Evolutionary conservation across 2,888 invertebrate species (phyloP).

Genomic region (Phrixothrix hirtus): DNA sequence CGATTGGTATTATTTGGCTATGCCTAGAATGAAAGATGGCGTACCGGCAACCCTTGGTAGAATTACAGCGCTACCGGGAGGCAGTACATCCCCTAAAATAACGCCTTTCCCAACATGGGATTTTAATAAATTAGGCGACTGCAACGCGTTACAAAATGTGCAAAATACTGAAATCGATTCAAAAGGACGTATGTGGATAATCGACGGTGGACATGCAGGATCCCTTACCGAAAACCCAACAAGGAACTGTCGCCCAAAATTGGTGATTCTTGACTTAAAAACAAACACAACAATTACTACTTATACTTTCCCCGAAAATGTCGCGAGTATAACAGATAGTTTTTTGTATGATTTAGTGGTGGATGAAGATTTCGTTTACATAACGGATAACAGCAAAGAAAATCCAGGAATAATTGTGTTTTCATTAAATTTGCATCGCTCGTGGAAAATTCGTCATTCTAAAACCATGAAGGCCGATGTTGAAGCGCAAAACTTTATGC

Average conservation of each 20-base stretch:
- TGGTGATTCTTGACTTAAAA: slow-evolving; percentile 70
- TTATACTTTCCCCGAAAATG: slow-evolving; percentile 65
- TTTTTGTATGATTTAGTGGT: slow-evolving; percentile 75
- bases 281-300: slow-evolving; percentile 60
- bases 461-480: slow-evolving; percentile 66
- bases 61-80: slow-evolving; percentile 57
- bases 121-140: slow-evolving; percentile 68
- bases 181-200: slow-evolving; percentile 69
- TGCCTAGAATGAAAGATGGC: slow-evolving; percentile 71
- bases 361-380: slow-evolving; percentile 73
- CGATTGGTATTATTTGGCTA: slow-evolving; percentile 67
- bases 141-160: slow-evolving; percentile 72
- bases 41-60: slow-evolving; percentile 72
- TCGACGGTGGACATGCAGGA: slow-evolving; percentile 69
- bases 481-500: slow-evolving; percentile 63
- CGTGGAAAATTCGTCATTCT: slow-evolving; percentile 72
- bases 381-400: slow-evolving; percentile 69
- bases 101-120: slow-evolving; percentile 74
- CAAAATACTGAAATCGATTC: slow-evolving; percentile 75
- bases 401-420: slow-evolving; percentile 74
- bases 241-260: slow-evolving; percentile 67
- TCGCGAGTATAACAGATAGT: slow-evolving; percentile 62
- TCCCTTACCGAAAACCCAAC: slow-evolving; percentile 61
- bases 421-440: slow-evolving; percentile 64
- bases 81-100: slow-evolving; percentile 62